Base-by-base conservation (phyloP, 1,140 invertebrate genomes). In the Oreohelix idahoensis region DNA sequence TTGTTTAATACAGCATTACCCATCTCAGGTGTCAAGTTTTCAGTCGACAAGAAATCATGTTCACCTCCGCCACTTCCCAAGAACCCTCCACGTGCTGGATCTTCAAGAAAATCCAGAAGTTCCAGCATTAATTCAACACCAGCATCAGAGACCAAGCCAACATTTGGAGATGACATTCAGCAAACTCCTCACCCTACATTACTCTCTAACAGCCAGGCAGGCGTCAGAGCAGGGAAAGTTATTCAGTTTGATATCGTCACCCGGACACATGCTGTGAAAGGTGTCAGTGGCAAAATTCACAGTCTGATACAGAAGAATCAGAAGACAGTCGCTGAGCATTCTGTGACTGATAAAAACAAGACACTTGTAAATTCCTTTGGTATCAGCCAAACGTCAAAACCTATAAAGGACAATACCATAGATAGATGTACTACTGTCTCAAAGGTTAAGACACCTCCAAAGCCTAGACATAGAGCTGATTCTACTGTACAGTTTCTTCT, bases 51-150 rank as follows among this genome's bases (percentile, higher is more conserved):
- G 51, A 42, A 69, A 70, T 0, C 53, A 20, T 58, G 78, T 70
- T 1, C 10, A 26, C 78, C 78, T 39, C 78, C 78, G 4, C 78
- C 78, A 39, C 38, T 79, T n/a, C 78, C 78, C 20, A 79, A 79
- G 29, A 79, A 69, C 38, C 78, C 58, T 13, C 78, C 77, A 4
- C 29, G 78, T 35, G 58, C 53, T 45, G 29, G 23, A 32, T 8
- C 35, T 8, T n/a, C 29, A 39, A 66, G 58, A 17, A 79, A 70
- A 29, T 39, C 53, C 39, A 66, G 78, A 42, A 79, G 38, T 32
- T 38, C 38, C 8, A 79, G 36, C 78, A 35, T 17, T 42, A 78
- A 78, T 1, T 17, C 0, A 11, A 38, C 49, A 29, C 49, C n/a
- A 20, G 39, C 49, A 49, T 76, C 74, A 63, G 39, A 35, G 20